These are phyloP conservation scores for Muscicapa comitata DNA, from an alignment of 2,797 vertebrate genomes.

Conservation along the genomic window DNA sequence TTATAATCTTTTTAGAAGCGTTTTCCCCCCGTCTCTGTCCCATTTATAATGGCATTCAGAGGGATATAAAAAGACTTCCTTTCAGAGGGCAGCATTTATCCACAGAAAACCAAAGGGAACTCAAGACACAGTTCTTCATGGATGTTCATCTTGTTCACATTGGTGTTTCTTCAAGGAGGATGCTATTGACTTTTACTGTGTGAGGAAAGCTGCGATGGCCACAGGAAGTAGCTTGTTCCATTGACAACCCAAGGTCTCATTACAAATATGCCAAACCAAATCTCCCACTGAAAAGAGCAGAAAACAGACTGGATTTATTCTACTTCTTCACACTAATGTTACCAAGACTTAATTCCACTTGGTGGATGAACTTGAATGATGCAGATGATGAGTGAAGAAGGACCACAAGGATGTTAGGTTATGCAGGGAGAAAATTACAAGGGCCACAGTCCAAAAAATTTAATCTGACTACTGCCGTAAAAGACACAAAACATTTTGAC, in stretches of 20 bases:
- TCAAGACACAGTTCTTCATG: not conserved
- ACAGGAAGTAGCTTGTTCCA: accelerated
- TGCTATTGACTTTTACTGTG: not conserved
- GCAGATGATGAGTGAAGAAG: not conserved
- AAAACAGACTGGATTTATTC: not conserved
- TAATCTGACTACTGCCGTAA: not conserved
- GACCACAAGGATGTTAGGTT: not conserved
- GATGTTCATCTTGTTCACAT: not conserved
- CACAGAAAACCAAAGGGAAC: not conserved
- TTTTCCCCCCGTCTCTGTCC: not conserved
- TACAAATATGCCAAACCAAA: not conserved
- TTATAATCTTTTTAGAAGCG: not conserved
- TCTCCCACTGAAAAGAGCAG: not conserved
- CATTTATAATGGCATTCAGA: not conserved
- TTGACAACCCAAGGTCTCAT: not conserved
- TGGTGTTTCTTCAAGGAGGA: not conserved
- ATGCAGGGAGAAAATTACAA: not conserved
- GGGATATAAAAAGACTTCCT: not conserved
- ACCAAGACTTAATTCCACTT: not conserved
- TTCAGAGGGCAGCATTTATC: not conserved
- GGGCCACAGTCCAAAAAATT: not conserved
- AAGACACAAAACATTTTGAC: not conserved
- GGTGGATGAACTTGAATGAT: not conserved
- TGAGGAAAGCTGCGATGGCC: not conserved
- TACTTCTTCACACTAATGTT: not conserved